Evolutionary conservation across 2,888 invertebrate species (phyloP).

Genomic region (Auanema freiburgensis): DNA sequence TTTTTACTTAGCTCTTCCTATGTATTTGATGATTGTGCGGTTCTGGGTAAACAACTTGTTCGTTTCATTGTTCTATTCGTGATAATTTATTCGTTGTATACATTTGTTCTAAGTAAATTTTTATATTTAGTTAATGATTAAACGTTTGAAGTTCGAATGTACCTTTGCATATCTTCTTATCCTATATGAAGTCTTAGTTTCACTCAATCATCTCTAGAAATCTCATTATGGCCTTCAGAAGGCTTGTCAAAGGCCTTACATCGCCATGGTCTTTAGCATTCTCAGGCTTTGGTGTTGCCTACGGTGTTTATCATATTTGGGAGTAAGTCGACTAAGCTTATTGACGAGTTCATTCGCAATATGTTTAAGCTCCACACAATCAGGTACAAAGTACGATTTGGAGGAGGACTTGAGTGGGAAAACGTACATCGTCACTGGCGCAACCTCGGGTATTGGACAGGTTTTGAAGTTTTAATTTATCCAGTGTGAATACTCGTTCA

Average conservation of each 20-base stretch:
- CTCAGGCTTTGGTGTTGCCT: conserved; percentile 52
- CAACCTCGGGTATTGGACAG: conserved; percentile 58
- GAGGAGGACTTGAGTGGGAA: conserved; percentile 57
- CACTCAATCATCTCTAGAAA: not conserved
- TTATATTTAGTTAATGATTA: not conserved
- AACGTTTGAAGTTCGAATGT: conserved; percentile 4
- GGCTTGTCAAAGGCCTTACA: conserved; percentile 48
- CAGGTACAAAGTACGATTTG: conserved; percentile 57
- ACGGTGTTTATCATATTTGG: conserved; percentile 57
- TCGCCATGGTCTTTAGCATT: conserved; percentile 58
- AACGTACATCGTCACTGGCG: conserved; percentile 63
- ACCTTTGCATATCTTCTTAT: not conserved
- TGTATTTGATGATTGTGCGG: too few species aligned
- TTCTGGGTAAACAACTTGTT: too few species aligned
- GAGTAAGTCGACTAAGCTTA: conserved; percentile 42
- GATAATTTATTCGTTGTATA: too few species aligned
- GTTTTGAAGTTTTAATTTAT: conserved; percentile 15
- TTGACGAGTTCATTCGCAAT: not conserved
- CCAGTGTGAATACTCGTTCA: not conserved
- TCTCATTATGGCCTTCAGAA: conserved; percentile 39
- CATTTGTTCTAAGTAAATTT: too few species aligned
- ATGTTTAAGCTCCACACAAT: conserved; percentile 51
- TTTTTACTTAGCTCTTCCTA: too few species aligned
- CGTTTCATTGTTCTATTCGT: too few species aligned
- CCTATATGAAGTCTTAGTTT: conserved; percentile 6